Conservation (phyloP, 2,888 invertebrate species). For the Brachyptera risi region DNA sequence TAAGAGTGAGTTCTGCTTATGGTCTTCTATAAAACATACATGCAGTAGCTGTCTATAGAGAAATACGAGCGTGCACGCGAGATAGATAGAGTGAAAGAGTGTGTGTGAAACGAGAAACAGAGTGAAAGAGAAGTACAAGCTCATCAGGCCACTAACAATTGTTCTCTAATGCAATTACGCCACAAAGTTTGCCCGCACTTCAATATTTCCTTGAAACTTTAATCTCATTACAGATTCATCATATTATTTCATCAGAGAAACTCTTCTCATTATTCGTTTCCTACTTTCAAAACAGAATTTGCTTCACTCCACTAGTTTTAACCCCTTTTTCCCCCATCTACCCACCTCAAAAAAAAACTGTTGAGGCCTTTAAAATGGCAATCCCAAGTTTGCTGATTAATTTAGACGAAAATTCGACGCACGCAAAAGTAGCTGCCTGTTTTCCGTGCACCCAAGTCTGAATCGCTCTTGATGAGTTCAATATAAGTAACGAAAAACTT, state of each 20-base stretch:
- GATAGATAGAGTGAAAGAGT: too few relatives aligned
- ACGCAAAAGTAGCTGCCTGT: too few relatives aligned
- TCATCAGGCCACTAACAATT: conserved; percentile 14
- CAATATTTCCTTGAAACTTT: conserved; percentile 21
- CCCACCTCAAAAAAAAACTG: not conserved
- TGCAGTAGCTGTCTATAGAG: too few relatives aligned
- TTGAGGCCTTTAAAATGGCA: not conserved
- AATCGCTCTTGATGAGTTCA: too few relatives aligned
- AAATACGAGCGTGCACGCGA: too few relatives aligned
- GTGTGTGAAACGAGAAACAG: too few relatives aligned
- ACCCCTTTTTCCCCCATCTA: too few relatives aligned
- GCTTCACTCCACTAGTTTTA: not conserved
- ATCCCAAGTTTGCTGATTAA: not conserved
- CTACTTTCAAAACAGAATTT: not conserved
- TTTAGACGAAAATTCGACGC: not conserved
- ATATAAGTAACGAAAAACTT: too few relatives aligned
- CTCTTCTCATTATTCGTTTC: not conserved
- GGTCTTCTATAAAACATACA: too few relatives aligned
- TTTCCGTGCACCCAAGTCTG: too few relatives aligned
- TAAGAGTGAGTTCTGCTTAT: too few relatives aligned
- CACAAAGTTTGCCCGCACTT: conserved; percentile 5
- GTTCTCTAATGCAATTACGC: conserved; percentile 7
- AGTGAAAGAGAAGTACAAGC: too few relatives aligned
- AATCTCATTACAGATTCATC: conserved; percentile 26
- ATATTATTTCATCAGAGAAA: conserved; percentile 15